Evolutionary conservation across 1,140 invertebrate species (phyloP), one percentile per base, ranked within the genome.

Genomic region (Cydia amplana): DNA sequence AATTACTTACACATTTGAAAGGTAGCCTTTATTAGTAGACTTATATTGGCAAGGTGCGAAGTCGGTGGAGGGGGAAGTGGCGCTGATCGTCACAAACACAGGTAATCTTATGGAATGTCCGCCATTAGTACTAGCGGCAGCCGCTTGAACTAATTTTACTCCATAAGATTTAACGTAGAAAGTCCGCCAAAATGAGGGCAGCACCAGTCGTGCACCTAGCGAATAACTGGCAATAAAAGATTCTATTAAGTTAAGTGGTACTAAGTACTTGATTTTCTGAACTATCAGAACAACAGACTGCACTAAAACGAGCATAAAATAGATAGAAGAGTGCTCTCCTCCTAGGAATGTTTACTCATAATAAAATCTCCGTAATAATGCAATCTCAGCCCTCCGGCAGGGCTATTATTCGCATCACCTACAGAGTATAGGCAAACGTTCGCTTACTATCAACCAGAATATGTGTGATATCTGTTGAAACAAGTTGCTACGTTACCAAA

Each of bases 371-470:
- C 74, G 78, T 82, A 78, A 81, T 78, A 80, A 77, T 83, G 77
- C 83, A 88, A 87, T 87, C 85, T 83, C 80, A 80, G 81, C 81
- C 65, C 78, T 78, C 82, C 77, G 80, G 80, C 72, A 60, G 18
- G 20, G 20, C 20, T 20, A n/a, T 55, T 9, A 60, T 60, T 60
- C 20, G 18, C 55, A 60, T 23, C 55, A 6, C 55, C 4, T 23
- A 10, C 55, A 60, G 18, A 60, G 18, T 7, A 7, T n/a, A 10
- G 2, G 18, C 20, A 60, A 60, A 9, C 3, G 9, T 20, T 60
- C 9, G 9, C 18, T 23, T 23, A 12, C 23, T 10, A 23, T n/a
- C 1, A 60, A 23, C 43, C 43, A 46, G 12, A 12, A 16, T 46
- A 46, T 16, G 9, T 9, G 7, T 40, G 36, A 40, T 1, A 40